A percentile compares a stretch with the other conserved stretches of the same genome.
Evolutionary conservation across 2,888 invertebrate genomes (phyloP).

Genomic region (Aspidapion aeneum): DNA sequence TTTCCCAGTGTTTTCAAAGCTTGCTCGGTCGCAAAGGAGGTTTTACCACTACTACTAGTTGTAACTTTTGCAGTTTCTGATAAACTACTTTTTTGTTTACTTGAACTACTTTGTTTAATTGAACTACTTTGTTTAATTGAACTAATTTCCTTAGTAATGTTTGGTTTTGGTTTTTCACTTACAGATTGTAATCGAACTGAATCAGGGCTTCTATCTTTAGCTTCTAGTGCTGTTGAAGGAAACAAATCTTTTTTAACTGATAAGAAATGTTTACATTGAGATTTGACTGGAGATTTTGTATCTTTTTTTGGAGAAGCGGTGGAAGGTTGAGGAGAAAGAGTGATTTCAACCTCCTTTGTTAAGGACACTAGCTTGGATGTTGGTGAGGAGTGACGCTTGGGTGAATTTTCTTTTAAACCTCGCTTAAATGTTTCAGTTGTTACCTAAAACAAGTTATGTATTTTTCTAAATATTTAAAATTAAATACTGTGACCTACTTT

Average conservation of each 20-base stretch:
- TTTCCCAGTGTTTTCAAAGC: neutral
- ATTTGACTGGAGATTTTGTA: neutral
- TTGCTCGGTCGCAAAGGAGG: neutral
- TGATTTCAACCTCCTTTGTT: neutral
- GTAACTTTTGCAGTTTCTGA: neutral
- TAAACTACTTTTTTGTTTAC: neutral
- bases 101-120: neutral
- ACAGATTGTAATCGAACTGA: neutral
- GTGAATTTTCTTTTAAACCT: neutral
- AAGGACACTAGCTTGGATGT: neutral
- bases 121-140: neutral
- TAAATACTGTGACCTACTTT: no score
- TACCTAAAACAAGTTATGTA: neutral
- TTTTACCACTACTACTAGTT: neutral
- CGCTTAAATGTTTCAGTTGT: neutral
- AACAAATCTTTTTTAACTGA: neutral
- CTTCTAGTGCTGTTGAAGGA: neutral
- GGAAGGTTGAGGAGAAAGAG: neutral
- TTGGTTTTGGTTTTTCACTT: no score
- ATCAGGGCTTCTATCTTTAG: neutral
- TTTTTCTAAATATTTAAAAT: no score
- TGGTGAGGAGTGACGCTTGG: neutral
- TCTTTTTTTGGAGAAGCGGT: neutral
- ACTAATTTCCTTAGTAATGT: neutral
- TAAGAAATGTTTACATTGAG: neutral